These are phyloP conservation scores for Xyrauchen texanus DNA, from an alignment of 2,113 vertebrate genomes.

Conservation along the genomic window DNA sequence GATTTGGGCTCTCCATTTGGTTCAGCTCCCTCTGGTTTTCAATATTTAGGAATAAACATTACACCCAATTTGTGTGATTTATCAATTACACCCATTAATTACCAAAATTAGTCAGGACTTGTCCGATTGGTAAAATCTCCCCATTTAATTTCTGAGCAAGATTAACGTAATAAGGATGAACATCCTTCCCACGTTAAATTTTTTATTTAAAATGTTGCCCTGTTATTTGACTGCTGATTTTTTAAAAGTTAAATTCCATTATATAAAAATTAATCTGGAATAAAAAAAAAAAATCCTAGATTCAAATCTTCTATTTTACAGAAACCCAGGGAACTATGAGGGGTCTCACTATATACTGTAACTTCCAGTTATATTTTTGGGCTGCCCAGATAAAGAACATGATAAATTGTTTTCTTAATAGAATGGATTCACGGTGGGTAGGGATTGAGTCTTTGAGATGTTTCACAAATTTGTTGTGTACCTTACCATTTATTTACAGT, in stretches of 20 bases:
- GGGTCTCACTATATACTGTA: neutral
- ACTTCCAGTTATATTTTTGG: neutral
- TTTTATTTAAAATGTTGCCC: too few species aligned
- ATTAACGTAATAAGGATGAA: too few species aligned
- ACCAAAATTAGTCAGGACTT: too few species aligned
- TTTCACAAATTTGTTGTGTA: neutral
- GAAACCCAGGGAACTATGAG: neutral
- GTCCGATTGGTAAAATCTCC: neutral
- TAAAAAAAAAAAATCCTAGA: neutral
- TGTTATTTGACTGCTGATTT: too few species aligned
- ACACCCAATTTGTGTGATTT: too few species aligned
- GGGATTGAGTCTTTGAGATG: neutral
- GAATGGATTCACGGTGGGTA: neutral
- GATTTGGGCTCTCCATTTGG: neutral
- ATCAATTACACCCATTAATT: too few species aligned
- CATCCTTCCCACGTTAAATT: too few species aligned
- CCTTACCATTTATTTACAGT: constrained; percentile 3
- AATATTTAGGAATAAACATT: neutral
- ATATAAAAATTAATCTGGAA: too few species aligned
- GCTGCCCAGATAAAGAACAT: neutral
- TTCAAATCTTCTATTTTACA: neutral
- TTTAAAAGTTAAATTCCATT: too few species aligned
- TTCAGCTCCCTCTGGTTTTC: neutral
- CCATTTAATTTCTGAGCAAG: too few species aligned
- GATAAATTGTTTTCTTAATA: neutral